These are phyloP conservation scores for Podarcis muralis DNA, from an alignment of 2,113 vertebrate genomes.

Conservation along the genomic window DNA sequence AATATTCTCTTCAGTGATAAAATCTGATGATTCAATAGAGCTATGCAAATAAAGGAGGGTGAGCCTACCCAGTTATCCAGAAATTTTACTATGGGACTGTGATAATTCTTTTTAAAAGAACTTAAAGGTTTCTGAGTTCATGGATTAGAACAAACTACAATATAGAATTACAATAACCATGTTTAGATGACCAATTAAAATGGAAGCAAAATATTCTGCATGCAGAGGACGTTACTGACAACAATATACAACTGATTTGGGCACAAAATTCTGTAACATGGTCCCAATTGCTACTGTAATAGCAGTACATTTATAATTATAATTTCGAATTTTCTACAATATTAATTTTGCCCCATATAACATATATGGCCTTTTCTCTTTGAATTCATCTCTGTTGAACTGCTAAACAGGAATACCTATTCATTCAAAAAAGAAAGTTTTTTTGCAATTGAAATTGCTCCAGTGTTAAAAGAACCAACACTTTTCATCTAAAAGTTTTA, in stretches of 20 bases:
- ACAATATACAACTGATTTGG: not conserved
- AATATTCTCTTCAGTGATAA: not conserved
- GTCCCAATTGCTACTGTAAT: not conserved
- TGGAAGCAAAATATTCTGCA: not conserved
- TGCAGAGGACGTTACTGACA: not conserved
- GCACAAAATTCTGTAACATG: not conserved
- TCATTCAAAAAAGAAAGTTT: not conserved
- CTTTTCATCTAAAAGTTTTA: not conserved
- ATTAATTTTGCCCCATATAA: not conserved
- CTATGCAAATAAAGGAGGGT: not conserved
- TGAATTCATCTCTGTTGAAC: not conserved
- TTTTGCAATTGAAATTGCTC: not conserved
- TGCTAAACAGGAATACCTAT: not conserved
- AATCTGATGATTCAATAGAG: not conserved
- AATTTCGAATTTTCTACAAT: not conserved
- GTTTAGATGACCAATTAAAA: not conserved
- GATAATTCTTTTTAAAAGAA: not conserved
- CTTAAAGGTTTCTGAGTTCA: not conserved
- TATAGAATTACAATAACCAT: not conserved
- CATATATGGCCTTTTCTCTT: not conserved
- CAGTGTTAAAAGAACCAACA: not conserved
- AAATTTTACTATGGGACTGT: not conserved
- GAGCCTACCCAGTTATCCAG: not conserved
- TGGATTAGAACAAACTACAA: not conserved
- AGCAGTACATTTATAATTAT: not conserved